Evolutionary conservation across 2,888 invertebrate genomes (phyloP), one percentile per base, ranked within the genome.

Genomic region (Drosophila affinis): DNA sequence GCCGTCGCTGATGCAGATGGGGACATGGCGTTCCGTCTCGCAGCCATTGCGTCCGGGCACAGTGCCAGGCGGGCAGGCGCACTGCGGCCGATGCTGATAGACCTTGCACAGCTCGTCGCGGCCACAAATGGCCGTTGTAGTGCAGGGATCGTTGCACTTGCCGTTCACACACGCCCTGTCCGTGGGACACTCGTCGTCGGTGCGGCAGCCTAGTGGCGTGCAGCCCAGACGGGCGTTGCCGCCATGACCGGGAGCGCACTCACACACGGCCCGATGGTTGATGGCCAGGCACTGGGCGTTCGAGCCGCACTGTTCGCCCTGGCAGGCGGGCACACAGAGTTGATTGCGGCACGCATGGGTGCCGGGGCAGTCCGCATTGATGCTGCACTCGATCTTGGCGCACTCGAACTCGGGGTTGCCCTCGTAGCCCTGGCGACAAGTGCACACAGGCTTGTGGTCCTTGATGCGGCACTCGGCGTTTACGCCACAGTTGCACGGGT

Each of bases 391-490:
- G 57, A 95, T 94, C 91, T 94, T 95, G 48, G 94, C 93, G 90
- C 98, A 98, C 82, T 96, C 96, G 10, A 96, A 94, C 86, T 96
- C 95, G 32, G 97, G 96, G 90, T 97, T 97, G 60, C 98, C 98
- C 74, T 96, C 95, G 81, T 94, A 98, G 52, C 97, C 97, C 85
- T 95, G 94, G 71, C 94, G 94, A 91, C 98, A 98, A 0, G 96
- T 95, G 88, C 98, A 98, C 0, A 97, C 95, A 0, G 97, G 97
- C 90, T 96, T 96, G 88, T 98, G 98, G 87, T 96, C 94, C 91
- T 94, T 95, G 73, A 97, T 95, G 87, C 95, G 94, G 90, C 98
- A 98, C 78, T 96, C 95, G 1, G 98, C 96, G 89, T 97, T 96
- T 0, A 95, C 94, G 47, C 97, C 98, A 89, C 97, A 97, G 74